phyloP scores from a whole-genome alignment of 2,888 invertebrate species.

The Volucella zonaria region DNA sequence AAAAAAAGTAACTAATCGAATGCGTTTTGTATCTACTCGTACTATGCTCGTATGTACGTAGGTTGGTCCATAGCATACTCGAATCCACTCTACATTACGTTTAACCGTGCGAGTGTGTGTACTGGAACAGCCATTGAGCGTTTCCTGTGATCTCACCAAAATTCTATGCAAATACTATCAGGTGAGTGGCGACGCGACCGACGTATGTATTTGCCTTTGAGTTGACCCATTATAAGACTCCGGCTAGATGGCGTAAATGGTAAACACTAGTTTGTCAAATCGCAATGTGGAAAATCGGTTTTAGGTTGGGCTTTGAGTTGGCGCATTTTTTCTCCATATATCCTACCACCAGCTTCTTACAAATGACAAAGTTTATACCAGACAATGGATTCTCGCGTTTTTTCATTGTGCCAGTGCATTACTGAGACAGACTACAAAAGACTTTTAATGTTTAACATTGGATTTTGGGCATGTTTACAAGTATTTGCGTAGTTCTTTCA shows the following conservation, averaged over 20 bases:
- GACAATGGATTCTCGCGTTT: conserved; percentile 55
- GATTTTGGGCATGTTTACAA: conserved; percentile 41
- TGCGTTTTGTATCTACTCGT: too few relatives aligned
- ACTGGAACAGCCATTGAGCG: conserved; percentile 49
- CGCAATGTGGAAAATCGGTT: conserved; percentile 68
- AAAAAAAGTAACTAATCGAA: too few relatives aligned
- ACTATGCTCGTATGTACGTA: too few relatives aligned
- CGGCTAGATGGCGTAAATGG: conserved; percentile 62
- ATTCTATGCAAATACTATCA: conserved; percentile 73
- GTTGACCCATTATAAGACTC: conserved; percentile 52
- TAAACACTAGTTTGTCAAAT: conserved; percentile 71
- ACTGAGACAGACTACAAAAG: conserved; percentile 38
- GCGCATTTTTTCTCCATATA: conserved; percentile 41
- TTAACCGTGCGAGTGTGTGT: too few relatives aligned
- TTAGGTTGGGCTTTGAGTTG: conserved; percentile 71
- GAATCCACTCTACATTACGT: too few relatives aligned
- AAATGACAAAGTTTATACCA: conserved; percentile 52
- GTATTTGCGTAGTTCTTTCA: conserved; percentile 22
- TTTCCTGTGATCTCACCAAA: conserved; percentile 75
- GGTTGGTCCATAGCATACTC: too few relatives aligned
- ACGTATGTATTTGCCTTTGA: conserved; percentile 35
- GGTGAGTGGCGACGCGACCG: conserved; percentile 39
- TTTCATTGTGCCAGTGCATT: neutral
- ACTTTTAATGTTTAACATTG: conserved; percentile 57
- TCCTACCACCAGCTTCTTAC: conserved; percentile 34